Evolutionary conservation across 2,888 invertebrate genomes (phyloP).

Genomic region (Pardosa pseudoannulata): DNA sequence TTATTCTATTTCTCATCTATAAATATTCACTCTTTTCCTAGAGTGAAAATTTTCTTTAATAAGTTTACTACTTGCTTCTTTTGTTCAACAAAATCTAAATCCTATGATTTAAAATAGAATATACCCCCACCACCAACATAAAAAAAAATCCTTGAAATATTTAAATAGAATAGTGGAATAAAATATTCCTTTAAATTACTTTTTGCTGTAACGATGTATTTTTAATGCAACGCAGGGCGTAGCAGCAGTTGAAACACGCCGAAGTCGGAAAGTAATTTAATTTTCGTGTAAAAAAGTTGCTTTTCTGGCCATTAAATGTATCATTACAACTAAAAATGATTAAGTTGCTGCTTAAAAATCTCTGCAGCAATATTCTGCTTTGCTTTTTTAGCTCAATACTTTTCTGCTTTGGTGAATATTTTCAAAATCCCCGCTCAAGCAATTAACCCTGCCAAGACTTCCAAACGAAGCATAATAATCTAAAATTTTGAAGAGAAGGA

Average conservation of each 20-base stretch:
- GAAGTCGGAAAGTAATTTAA: background rate
- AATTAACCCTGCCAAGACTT: background rate
- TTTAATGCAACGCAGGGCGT: background rate
- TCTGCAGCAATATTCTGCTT: background rate
- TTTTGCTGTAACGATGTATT: background rate
- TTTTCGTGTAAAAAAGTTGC: background rate
- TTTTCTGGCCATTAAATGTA: background rate
- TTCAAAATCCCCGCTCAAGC: background rate
- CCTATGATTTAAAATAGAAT: too few relatives aligned
- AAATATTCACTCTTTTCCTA: too few relatives aligned
- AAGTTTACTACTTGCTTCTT: too few relatives aligned
- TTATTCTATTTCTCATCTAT: too few relatives aligned
- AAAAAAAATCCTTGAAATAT: too few relatives aligned
- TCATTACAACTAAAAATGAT: background rate
- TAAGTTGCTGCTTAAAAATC: background rate
- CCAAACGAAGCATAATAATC: background rate
- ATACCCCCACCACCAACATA: too few relatives aligned
- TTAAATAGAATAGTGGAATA: too few relatives aligned
- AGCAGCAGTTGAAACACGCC: background rate
- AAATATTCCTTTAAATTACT: too few relatives aligned
- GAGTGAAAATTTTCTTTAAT: too few relatives aligned
- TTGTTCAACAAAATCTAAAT: too few relatives aligned
- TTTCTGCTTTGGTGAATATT: background rate
- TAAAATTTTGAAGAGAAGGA: background rate
- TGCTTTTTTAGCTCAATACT: background rate